phyloP scores from a whole-genome alignment of 2,888 invertebrate genomes.

The Himalopsyche japonica region DNA sequence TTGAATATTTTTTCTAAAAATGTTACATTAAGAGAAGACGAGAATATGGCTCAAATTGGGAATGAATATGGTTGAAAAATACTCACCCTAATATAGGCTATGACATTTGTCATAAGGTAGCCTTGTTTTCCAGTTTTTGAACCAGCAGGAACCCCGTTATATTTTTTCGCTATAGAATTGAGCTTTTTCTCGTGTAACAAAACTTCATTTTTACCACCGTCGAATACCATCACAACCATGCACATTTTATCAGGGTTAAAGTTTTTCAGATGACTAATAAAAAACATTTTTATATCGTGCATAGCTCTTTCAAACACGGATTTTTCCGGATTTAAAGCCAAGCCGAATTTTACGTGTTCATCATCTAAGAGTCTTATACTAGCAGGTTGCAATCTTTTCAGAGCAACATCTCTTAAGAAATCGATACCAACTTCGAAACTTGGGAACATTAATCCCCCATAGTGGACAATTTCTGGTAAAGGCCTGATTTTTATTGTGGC shows the following conservation, averaged over 20 bases:
- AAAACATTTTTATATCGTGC: constrained; percentile 82
- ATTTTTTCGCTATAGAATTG: constrained; percentile 74
- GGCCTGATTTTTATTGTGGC: constrained; percentile 87
- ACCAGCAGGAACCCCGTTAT: constrained; percentile 87
- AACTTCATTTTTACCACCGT: constrained; percentile 77
- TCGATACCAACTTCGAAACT: constrained; percentile 85
- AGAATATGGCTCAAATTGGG: no score
- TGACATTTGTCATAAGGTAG: constrained; percentile 95
- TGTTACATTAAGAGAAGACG: no score
- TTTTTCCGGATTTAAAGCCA: constrained; percentile 68
- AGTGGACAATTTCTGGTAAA: constrained; percentile 79
- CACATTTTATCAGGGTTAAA: constrained; percentile 80
- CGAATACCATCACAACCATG: constrained; percentile 92
- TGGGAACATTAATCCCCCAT: constrained; percentile 94
- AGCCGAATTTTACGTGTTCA: constrained; percentile 94
- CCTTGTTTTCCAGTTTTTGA: constrained; percentile 93
- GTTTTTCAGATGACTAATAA: constrained; percentile 85
- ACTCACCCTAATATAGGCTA: constrained; percentile 92
- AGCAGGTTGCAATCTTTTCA: constrained; percentile 86
- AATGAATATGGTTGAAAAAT: no score
- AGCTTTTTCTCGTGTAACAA: constrained; percentile 75
- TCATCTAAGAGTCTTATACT: constrained; percentile 97
- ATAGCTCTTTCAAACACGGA: constrained; percentile 68
- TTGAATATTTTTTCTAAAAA: no score
- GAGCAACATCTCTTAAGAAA: constrained; percentile 85